Conservation (phyloP, 2,888 invertebrate genomes). For the Charanyca ferruginea region DNA sequence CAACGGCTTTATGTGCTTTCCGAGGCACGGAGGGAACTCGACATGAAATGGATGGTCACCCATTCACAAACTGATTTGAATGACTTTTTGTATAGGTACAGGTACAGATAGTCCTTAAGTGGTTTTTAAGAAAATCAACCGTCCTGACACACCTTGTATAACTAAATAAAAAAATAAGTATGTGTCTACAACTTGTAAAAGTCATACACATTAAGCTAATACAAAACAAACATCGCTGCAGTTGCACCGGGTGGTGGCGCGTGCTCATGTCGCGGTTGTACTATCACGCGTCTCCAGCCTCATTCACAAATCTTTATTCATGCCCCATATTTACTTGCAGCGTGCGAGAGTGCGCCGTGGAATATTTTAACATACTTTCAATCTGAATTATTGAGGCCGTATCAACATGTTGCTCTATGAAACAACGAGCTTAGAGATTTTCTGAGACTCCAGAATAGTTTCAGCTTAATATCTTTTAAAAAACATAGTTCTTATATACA, state of each 20-base stretch:
- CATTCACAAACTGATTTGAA: no score
- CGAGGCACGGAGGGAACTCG: no score
- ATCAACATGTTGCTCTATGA: slow-evolving; percentile 47
- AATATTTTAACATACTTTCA: slow-evolving; percentile 73
- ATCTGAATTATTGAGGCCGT: slow-evolving; percentile 61
- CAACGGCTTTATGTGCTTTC: no score
- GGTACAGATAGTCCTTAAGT: no score
- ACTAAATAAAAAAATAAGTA: no score
- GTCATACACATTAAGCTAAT: slow-evolving; percentile 41
- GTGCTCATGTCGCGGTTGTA: slow-evolving; percentile 84
- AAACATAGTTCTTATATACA: neutral
- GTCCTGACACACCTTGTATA: no score
- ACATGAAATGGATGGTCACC: no score
- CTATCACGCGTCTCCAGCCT: slow-evolving; percentile 84
- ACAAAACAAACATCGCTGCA: slow-evolving; percentile 64
- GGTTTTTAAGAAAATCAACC: no score
- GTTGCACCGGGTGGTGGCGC: slow-evolving; percentile 70
- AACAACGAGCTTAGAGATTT: slow-evolving; percentile 37
- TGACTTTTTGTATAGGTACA: no score
- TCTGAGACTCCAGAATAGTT: slow-evolving; percentile 13
- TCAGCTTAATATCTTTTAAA: neutral
- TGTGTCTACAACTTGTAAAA: slow-evolving; percentile 10
- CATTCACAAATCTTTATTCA: slow-evolving; percentile 81
- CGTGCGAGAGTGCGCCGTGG: slow-evolving; percentile 62
- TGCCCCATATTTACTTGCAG: slow-evolving; percentile 71